Evolutionary conservation across 2,888 invertebrate genomes (phyloP), one percentile per base, ranked within the genome.

Genomic region (Drosophila mulleri): DNA sequence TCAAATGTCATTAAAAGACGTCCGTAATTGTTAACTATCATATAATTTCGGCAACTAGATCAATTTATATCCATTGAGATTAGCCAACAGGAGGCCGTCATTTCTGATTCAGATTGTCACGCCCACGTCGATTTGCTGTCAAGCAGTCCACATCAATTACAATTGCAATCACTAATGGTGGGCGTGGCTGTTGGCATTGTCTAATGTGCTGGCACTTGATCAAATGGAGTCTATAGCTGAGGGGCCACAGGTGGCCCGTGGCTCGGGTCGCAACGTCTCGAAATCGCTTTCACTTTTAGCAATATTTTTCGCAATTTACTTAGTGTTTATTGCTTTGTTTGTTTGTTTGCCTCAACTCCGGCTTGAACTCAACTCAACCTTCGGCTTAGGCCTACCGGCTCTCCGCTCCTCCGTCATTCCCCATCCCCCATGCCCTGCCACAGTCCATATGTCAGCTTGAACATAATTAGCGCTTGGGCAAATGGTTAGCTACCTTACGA

Each of bases 261-360:
- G 63, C 37, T 6, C 16, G 41, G 42, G 42, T 65, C 18, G 14
- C 16, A 44, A 23, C 35, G 39, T 29, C 48, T 67, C 44, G 59
- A 35, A 44, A 60, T 64, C 75, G 69, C 85, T 86, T 86, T 86
- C 87, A 82, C 85, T 86, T 87, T 77, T 78, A 52, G 75, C 72
- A 78, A 72, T 76, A 71, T 78, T 71, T 74, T 82, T 81, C 53
- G 79, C 81, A 63, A 82, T 81, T 81, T 72, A 63, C 72, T 53
- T 32, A 20, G 41, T 52, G 63, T 65, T 54, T 41, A 68, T 58
- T 48, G 60, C 44, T 63, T 72, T 62, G 57, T 12, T 64, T 32
- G 32, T 32, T 23, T 66, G 39, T 52, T 54, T 60, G 59, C 26
- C 62, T 65, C 64, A 61, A 69, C 58, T 60, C 64, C 9, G 58